These are phyloP conservation scores for Lota lota DNA, from an alignment of 2,113 vertebrate genomes.

Conservation along the genomic window DNA sequence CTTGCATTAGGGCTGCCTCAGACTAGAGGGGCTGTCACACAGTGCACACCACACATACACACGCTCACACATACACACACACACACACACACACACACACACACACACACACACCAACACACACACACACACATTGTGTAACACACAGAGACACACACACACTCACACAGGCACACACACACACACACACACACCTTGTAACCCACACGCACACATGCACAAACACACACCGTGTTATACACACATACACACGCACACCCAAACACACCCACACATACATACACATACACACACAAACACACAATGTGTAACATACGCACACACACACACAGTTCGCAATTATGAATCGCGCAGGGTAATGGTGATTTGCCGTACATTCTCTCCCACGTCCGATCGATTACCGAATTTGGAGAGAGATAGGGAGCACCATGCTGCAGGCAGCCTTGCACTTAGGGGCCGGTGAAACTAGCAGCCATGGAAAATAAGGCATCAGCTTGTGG, in stretches of 20 bases:
- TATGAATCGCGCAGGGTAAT: no score
- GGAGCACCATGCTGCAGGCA: no score
- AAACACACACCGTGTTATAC: neutral
- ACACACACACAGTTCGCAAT: neutral
- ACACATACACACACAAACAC: conserved; percentile 22
- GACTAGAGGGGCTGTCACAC: conserved; percentile 21
- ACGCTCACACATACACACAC: conserved; percentile 6
- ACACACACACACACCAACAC: no score
- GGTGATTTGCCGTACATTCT: no score
- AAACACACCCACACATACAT: neutral
- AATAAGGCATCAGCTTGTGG: conserved; percentile 9
- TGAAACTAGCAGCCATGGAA: no score
- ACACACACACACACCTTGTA: neutral
- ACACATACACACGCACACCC: neutral
- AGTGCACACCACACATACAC: conserved; percentile 27
- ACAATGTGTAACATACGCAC: neutral
- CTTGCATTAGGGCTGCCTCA: conserved; percentile 34
- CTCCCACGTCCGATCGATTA: no score
- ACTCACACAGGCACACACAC: neutral
- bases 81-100: no score
- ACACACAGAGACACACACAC: neutral
- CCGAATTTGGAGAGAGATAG: no score
- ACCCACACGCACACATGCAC: neutral
- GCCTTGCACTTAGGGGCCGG: no score
- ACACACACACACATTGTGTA: no score